phyloP scores from a whole-genome alignment of 1,140 invertebrate species.

The Acromyrmex heyeri region DNA sequence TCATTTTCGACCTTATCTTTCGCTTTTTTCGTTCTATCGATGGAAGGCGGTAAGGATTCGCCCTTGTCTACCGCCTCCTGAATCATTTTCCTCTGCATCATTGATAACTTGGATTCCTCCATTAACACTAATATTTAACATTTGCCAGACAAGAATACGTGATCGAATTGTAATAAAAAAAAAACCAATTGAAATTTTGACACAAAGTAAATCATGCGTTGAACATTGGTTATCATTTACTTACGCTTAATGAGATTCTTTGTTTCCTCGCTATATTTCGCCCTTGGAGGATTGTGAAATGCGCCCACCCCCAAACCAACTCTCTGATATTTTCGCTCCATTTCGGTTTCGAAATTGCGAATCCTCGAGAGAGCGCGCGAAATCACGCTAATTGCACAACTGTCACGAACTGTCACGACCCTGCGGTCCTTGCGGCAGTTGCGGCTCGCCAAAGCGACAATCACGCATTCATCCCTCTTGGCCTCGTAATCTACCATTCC shows the following conservation, averaged over 20 bases:
- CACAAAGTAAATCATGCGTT: background rate
- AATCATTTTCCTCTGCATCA: slow-evolving; percentile 84
- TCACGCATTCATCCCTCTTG: slow-evolving; percentile 6
- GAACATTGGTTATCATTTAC: slow-evolving; percentile 7
- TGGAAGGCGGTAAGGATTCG: slow-evolving; percentile 78
- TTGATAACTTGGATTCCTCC: slow-evolving; percentile 85
- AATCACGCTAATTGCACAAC: background rate
- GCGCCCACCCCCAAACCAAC: slow-evolving; percentile 81
- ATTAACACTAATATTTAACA: slow-evolving; percentile 81
- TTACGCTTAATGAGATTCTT: slow-evolving; percentile 83
- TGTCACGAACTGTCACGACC: background rate
- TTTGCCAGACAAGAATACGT: background rate
- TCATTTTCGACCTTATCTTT: slow-evolving; percentile 38
- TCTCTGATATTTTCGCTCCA: slow-evolving; percentile 80
- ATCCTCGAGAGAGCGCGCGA: background rate
- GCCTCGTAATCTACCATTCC: slow-evolving; percentile 32
- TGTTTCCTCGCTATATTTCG: slow-evolving; percentile 84
- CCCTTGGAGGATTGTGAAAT: slow-evolving; percentile 82
- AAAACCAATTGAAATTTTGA: background rate
- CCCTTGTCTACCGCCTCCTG: slow-evolving; percentile 82
- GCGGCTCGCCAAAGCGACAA: slow-evolving; percentile 17
- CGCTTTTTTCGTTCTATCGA: slow-evolving; percentile 34
- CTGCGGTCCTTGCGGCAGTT: background rate
- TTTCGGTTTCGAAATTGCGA: slow-evolving; percentile 52
- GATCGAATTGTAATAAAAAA: background rate